Conservation (phyloP, 2,797 vertebrate species). For the Botia almorhae region DNA sequence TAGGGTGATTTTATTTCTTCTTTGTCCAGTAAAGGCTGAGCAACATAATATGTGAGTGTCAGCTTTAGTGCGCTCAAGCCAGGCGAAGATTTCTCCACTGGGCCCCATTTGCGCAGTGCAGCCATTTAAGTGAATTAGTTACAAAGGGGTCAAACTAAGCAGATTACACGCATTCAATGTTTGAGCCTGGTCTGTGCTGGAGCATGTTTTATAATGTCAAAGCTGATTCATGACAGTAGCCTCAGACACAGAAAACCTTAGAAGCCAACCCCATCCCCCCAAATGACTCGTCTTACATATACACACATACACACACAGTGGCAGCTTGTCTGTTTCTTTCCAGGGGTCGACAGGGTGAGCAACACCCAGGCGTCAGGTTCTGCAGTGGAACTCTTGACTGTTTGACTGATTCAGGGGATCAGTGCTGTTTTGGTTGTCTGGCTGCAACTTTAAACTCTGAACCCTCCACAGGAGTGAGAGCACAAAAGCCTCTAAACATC, state of each 20-base stretch:
- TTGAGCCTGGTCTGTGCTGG: background rate
- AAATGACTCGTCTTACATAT: slow-evolving; percentile 21
- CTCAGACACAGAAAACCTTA: background rate
- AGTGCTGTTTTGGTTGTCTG: slow-evolving; percentile 32
- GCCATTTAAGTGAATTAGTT: slow-evolving; percentile 16
- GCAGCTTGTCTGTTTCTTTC: slow-evolving; percentile 35
- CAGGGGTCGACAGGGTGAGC: slow-evolving; percentile 42
- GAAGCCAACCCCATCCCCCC: slow-evolving; percentile 1
- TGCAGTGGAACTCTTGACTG: slow-evolving; percentile 13
- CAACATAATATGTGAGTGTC: slow-evolving; percentile 48
- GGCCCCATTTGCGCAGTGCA: slow-evolving; percentile 40
- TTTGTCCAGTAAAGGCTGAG: slow-evolving; percentile 19
- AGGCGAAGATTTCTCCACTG: slow-evolving; percentile 31
- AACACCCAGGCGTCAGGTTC: slow-evolving; percentile 31
- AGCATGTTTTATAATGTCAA: slow-evolving; percentile 1
- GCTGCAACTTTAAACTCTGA: slow-evolving; percentile 11
- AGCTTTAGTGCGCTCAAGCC: slow-evolving; percentile 34
- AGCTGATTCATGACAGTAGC: slow-evolving; percentile 4
- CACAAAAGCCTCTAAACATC: slow-evolving; percentile 26
- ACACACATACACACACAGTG: slow-evolving; percentile 2
- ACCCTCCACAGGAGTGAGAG: background rate
- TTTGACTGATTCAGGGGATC: slow-evolving; percentile 37
- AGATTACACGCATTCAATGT: background rate
- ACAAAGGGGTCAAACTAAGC: slow-evolving; percentile 3
- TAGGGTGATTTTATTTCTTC: background rate